A percentile compares a stretch with the other conserved stretches of the same genome.
phyloP scores from a whole-genome alignment of 2,797 vertebrate species.

The Picus viridis region DNA sequence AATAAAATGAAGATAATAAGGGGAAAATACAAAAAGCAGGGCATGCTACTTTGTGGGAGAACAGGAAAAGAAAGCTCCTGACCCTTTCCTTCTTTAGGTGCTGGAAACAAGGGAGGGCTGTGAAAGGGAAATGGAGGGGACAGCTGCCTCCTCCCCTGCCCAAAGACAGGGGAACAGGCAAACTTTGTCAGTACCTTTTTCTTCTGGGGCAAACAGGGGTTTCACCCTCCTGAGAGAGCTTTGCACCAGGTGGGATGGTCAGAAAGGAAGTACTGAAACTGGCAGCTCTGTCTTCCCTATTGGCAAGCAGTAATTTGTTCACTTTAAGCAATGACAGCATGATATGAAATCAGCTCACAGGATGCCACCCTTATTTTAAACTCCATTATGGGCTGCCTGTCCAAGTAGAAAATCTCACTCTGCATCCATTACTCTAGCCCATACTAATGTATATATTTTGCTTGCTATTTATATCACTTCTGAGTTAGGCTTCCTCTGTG shows the following conservation, averaged over 20 bases:
- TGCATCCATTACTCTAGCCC: background rate
- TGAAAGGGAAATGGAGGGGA: background rate
- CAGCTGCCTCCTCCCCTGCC: background rate
- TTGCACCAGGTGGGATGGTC: background rate
- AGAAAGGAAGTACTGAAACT: background rate
- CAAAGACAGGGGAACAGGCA: background rate
- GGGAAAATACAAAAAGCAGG: background rate
- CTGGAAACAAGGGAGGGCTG: background rate
- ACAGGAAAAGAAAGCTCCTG: background rate
- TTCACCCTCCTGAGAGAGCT: background rate
- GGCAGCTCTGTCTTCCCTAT: background rate
- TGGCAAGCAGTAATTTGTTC: slow-evolving; percentile 10
- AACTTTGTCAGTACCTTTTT: background rate
- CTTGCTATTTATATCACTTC: background rate
- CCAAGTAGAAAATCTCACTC: background rate
- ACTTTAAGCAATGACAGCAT: background rate
- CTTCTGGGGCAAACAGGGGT: background rate
- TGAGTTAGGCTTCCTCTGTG: background rate
- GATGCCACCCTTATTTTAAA: background rate
- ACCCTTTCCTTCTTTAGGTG: background rate
- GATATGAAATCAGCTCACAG: background rate
- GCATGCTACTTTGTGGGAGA: background rate
- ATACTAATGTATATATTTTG: background rate
- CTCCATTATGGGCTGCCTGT: background rate
- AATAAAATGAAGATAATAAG: slow-evolving; percentile 50